Base-by-base conservation (phyloP, 2,888 invertebrate genomes). In the Crematogaster levior region DNA sequence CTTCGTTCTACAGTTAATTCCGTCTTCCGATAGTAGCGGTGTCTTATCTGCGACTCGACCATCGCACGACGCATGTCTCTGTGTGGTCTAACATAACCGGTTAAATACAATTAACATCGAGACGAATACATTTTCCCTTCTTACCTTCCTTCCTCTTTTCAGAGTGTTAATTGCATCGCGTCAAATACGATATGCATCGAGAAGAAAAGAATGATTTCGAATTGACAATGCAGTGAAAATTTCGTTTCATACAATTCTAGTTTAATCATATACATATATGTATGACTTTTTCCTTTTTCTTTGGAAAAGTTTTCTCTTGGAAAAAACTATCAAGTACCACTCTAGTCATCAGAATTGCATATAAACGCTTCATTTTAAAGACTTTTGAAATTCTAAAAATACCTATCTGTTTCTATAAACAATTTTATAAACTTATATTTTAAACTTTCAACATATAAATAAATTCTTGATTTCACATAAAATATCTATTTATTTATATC, bases 1-100 rank as follows among this genome's bases (percentile, higher is more conserved):
- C 81, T 70, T 48, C 27, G 51, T 65, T 21, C 46, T 70, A 56
- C 56, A 75, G 83, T 83, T 88, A 88, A 88, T 85, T 88, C 86
- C 83, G 82, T 88, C 82, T 83, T 21, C 77, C 74, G 88, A 88
- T 88, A 88, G 21, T 24, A 21, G 27, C 58, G 37, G 43, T 51
- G 61, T 61, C 83, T 88, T 88, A 88, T 88, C 86, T 27, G 51
- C 21, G 24, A 37, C 82, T 80, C 63, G 83, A 86, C 61, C 63
- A 68, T 73, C 80, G n/a, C n/a, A n/a, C n/a, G 53, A 73, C 48
- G 51, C 37, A 15, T 27, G 34, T 12, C 0, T 34, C 30, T 27
- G 18, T 51, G 12, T 40, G 40, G n/a, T 65, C 51, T 24, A 65
- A 63, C 34, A 46, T 24, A 24, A 63, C n/a, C 40, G 37, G 40